Evolutionary conservation across 2,888 invertebrate genomes (phyloP).

Genomic region (Harpalus rufipes): DNA sequence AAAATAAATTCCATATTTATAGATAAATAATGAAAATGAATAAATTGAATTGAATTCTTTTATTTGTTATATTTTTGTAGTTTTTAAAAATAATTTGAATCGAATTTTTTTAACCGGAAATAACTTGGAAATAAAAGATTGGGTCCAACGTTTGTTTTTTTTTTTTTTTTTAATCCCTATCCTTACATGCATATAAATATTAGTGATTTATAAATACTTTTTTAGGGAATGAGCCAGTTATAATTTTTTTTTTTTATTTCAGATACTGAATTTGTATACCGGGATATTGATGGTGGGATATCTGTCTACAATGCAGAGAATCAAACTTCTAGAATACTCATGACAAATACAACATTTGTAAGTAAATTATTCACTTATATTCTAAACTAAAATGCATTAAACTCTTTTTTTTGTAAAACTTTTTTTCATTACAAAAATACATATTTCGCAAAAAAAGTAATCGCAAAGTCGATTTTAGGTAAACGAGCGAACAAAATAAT

Average conservation of each 20-base stretch:
- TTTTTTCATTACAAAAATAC: too few species aligned
- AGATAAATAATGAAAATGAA: too few species aligned
- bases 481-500: background rate
- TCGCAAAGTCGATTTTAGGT: background rate
- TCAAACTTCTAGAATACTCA: constrained; percentile 85
- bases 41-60: too few species aligned
- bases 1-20: too few species aligned
- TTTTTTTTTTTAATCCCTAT: too few species aligned
- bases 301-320: constrained; percentile 88
- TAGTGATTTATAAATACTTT: too few species aligned
- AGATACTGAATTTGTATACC: constrained; percentile 89
- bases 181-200: too few species aligned
- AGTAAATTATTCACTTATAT: constrained; percentile 77
- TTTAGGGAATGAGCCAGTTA: background rate
- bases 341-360: constrained; percentile 91
- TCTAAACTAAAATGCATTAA: background rate
- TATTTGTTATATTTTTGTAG: too few species aligned
- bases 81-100: too few species aligned
- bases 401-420: background rate
- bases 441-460: background rate
- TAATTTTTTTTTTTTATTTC: constrained; percentile 69
- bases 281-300: constrained; percentile 88
- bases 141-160: too few species aligned
- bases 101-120: too few species aligned
- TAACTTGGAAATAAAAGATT: too few species aligned